Evolutionary conservation across 2,888 invertebrate genomes (phyloP).

Genomic region (Pandemis heparana): DNA sequence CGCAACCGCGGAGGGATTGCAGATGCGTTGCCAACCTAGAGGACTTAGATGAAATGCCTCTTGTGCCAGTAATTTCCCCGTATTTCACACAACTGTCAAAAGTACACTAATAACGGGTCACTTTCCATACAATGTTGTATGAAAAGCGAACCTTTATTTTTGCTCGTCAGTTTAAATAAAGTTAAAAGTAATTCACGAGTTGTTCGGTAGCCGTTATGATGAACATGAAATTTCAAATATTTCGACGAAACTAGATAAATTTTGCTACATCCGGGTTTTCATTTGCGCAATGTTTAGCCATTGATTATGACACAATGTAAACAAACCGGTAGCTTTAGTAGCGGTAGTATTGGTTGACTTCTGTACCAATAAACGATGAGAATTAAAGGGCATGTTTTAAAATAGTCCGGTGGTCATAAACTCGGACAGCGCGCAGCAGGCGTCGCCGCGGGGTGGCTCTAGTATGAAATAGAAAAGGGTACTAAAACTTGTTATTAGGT

Average conservation of each 20-base stretch:
- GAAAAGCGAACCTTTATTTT: no score
- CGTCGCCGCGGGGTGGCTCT: slow-evolving; percentile 29
- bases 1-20: no score
- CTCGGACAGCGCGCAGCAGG: slow-evolving; percentile 29
- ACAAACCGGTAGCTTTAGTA: slow-evolving; percentile 29
- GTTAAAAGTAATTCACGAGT: background rate
- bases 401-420: slow-evolving; percentile 24
- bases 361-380: slow-evolving; percentile 30
- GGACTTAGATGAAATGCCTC: no score
- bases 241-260: background rate
- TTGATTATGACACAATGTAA: slow-evolving; percentile 1
- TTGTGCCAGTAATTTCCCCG: no score
- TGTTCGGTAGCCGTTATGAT: background rate
- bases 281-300: background rate
- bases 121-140: no score
- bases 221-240: background rate
- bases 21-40: no score
- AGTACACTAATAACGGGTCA: no score
- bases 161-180: background rate
- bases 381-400: slow-evolving; percentile 30
- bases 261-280: background rate
- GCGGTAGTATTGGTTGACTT: slow-evolving; percentile 1
- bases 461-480: slow-evolving; percentile 32
- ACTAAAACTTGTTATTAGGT: slow-evolving; percentile 21
- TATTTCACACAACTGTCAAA: background rate